Conservation (phyloP, 1,140 invertebrate species). For the Anagrus nilaparvatae region DNA sequence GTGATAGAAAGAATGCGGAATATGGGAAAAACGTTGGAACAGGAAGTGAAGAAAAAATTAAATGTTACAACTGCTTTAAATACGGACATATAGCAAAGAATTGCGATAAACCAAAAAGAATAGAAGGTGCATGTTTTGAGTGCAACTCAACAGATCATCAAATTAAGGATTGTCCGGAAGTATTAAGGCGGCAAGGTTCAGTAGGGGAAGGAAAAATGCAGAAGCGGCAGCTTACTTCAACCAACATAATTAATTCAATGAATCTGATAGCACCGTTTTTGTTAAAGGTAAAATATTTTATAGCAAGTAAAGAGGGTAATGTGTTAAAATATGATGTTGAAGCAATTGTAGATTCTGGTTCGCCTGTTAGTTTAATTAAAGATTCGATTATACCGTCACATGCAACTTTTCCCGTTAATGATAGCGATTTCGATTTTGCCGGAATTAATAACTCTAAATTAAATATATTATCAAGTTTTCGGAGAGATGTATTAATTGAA, state of each 20-base stretch:
- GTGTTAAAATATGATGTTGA: not conserved
- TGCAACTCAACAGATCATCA: not conserved
- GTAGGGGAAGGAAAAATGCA: too few relatives aligned
- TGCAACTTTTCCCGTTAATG: too few relatives aligned
- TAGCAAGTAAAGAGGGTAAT: not conserved
- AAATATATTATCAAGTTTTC: too few relatives aligned
- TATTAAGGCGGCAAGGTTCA: too few relatives aligned
- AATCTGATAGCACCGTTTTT: not conserved
- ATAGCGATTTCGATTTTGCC: too few relatives aligned
- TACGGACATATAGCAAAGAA: not conserved
- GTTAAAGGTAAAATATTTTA: not conserved
- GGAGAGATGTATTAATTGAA: too few relatives aligned
- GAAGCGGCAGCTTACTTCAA: too few relatives aligned
- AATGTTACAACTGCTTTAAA: slow-evolving; percentile 1
- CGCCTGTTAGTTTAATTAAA: not conserved
- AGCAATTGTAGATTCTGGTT: not conserved
- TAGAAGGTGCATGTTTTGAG: not conserved
- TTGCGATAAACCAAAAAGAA: not conserved
- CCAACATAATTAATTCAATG: not conserved
- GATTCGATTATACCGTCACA: too few relatives aligned
- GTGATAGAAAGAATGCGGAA: slow-evolving; percentile 2
- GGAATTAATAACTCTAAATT: too few relatives aligned
- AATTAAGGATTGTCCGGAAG: not conserved
- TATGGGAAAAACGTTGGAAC: not conserved
- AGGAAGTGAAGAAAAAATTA: not conserved